Evolutionary conservation across 2,888 invertebrate genomes (phyloP).

Genomic region (Panorpa germanica): DNA sequence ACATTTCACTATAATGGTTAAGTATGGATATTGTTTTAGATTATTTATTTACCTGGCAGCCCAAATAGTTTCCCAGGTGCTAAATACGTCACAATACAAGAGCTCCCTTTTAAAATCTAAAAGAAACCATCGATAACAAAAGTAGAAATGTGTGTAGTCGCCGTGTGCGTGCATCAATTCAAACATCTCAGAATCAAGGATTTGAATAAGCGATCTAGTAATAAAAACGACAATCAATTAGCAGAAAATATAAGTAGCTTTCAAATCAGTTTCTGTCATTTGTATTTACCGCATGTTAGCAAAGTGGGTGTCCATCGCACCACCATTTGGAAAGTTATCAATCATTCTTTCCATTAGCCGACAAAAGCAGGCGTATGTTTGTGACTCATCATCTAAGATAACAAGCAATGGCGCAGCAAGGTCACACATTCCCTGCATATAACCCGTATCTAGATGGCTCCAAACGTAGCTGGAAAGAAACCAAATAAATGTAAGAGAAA

Average conservation of each 20-base stretch:
- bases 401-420: constrained; percentile 83
- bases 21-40: too few species aligned
- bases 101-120: constrained; percentile 91
- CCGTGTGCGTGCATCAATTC: constrained; percentile 89
- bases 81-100: constrained; percentile 82
- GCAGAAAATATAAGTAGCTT: background rate
- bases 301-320: constrained; percentile 91
- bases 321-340: constrained; percentile 81
- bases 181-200: constrained; percentile 83
- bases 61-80: constrained; percentile 93
- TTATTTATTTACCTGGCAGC: too few species aligned
- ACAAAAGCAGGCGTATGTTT: constrained; percentile 81
- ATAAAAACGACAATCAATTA: constrained; percentile 5
- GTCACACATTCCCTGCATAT: constrained; percentile 98
- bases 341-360: constrained; percentile 79
- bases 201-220: constrained; percentile 56
- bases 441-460: constrained; percentile 86
- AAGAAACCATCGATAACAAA: constrained; percentile 94
- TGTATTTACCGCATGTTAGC: constrained; percentile 66
- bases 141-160: constrained; percentile 94
- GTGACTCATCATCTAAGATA: constrained; percentile 78
- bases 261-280: background rate
- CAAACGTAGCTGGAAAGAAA: constrained; percentile 67
- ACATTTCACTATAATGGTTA: too few species aligned
- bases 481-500: too few species aligned